phyloP scores from a whole-genome alignment of 1,140 invertebrate genomes.

The Pectinophora gossypiella region DNA sequence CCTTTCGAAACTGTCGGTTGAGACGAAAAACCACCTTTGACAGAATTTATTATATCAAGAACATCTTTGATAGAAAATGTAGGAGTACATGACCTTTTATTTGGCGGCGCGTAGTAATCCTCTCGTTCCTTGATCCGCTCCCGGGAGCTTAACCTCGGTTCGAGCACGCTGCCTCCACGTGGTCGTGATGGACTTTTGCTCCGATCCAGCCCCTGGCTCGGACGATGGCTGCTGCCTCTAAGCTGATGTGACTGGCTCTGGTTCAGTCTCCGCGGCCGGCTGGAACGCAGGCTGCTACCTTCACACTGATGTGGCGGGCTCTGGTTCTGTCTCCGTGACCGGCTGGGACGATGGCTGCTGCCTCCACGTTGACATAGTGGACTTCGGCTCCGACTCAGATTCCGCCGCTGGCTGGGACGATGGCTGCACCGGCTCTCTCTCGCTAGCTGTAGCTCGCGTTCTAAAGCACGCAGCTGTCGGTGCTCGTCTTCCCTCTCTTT shows the following conservation, averaged over 20 bases:
- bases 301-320: background rate
- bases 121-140: background rate
- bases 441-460: background rate
- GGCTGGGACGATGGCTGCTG: no score
- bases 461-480: background rate
- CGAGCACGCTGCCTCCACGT: background rate
- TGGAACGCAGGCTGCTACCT: background rate
- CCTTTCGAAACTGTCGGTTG: background rate
- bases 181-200: no score
- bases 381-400: background rate
- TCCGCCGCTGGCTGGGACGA: background rate
- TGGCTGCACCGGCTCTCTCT: background rate
- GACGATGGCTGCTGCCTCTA: background rate
- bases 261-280: background rate
- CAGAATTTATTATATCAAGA: background rate
- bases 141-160: background rate
- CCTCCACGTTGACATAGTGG: no score
- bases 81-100: constrained; percentile 1
- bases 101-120: background rate
- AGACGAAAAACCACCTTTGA: background rate
- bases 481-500: background rate
- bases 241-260: background rate
- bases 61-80: background rate
- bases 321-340: background rate
- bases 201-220: background rate